Evolutionary conservation across 2,888 invertebrate species (phyloP), one percentile per base, ranked within the genome.

Genomic region (Nycteola revayana): DNA sequence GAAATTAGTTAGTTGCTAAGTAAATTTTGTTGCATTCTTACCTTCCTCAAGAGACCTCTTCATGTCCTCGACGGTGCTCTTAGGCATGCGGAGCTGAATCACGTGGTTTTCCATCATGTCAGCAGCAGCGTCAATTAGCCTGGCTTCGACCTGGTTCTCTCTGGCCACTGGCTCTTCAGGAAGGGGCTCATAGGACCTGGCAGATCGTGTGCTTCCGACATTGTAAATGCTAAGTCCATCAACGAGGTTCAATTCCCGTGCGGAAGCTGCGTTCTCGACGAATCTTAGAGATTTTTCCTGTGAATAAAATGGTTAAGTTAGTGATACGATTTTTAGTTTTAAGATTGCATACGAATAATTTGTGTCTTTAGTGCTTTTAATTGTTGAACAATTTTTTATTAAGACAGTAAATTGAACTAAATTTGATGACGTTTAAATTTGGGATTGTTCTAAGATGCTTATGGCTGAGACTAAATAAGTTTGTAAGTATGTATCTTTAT

Each of bases 41-140:
- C 95, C 95, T 93, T 95, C 95, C 58, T 94, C 95, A 56, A 94
- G 88, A 18, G 95, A 94, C 50, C 94, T 90, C 68, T 94, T 93
- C 69, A 95, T 91, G 65, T 94, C 94, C 45, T 93, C 90, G 45
- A 94, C 91, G 5, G 93, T 91, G 52, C 91, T 91, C 50, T 93
- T 93, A 20, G 95, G 95, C 32, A 96, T 90, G 66, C 94, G 94
- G 49, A 96, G 90, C 72, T 96, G 95, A 38, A 96, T 90, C 11
- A 94, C 94, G 75, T 95, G 95, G 52, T 94, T 93, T 49, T 94
- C 93, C 53, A 95, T 83, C 89, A 95, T 96, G 49, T 94, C 92
- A 27, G 93, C 92, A 26, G 95, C 90, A 42, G 93, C 92, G 59
- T 96, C 95, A 36, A 94, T 82, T 40, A 96, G 87, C 40, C 94